Conservation (phyloP, 23 tunicate genomes). For the Halocynthia roretzi region DNA sequence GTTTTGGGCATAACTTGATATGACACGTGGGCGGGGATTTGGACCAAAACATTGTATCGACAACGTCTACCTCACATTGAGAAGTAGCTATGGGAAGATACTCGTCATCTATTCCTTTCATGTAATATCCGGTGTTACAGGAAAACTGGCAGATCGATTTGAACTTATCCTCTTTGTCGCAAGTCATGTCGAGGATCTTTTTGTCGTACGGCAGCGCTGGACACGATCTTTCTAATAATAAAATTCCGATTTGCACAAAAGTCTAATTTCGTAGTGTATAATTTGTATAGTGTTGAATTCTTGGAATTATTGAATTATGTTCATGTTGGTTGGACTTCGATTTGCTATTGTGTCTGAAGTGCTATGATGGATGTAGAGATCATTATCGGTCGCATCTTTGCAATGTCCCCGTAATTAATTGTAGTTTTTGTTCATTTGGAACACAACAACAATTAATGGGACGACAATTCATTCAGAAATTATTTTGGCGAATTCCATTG, state of each 20-base stretch:
- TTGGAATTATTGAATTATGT: too few species aligned
- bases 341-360: too few species aligned
- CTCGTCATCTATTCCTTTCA: background rate
- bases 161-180: background rate
- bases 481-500: too few species aligned
- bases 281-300: too few species aligned
- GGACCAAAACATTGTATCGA: conserved; percentile 8
- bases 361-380: too few species aligned
- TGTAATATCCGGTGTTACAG: conserved; percentile 3
- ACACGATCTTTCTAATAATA: conserved; percentile 4
- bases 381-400: too few species aligned
- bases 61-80: background rate
- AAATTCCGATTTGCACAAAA: background rate
- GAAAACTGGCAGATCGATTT: conserved; percentile 3
- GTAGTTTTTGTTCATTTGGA: too few species aligned
- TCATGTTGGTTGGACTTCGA: too few species aligned
- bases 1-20: conserved; percentile 3
- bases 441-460: too few species aligned
- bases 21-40: background rate
- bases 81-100: background rate
- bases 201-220: background rate
- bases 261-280: too few species aligned
- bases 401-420: too few species aligned
- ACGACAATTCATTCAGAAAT: too few species aligned
- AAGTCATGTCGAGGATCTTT: background rate